Evolutionary conservation across 1,140 invertebrate species (phyloP), one percentile per base, ranked within the genome.

Genomic region (Drosophila pallidifrons): DNA sequence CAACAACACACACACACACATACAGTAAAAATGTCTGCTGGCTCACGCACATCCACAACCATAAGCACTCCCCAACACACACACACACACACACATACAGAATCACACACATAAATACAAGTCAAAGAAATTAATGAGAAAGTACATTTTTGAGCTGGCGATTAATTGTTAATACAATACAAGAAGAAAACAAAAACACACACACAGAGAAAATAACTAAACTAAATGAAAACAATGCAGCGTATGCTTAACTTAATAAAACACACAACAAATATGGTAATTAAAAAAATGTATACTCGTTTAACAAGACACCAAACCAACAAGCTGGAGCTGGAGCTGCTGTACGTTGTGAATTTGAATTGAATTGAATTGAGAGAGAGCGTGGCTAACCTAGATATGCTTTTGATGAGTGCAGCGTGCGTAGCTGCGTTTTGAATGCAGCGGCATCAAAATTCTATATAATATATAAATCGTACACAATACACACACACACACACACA

Each of bases 291-390:
- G 81, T 90, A 88, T 88, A 88, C 83, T 88, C 83, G 85, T 83
- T 87, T 83, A 85, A 83, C 85, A 86, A 88, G 77, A 83, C 85
- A 83, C 83, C 83, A 80, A 75, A 76, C 57, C 77, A 86, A 76
- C 58, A 51, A 57, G 74, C 67, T 46, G 51, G 47, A 52, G 67
- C 54, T 82, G 81, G 75, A 71, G 60, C 64, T 60, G 81, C 69
- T 69, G 61, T 64, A 60, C 49, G 72, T 82, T 64, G 75, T 61
- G 67, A 75, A 68, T 78, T 74, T 60, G 58, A 60, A 59, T 58
- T 67, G 35, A 38, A 38, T 38, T 38, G 67, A 66, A 65, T 58
- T 54, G 7, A 35, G 75, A 51, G 75, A 51, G 43, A 41, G 63
- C 63, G 75, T 58, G 69, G 46, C 64, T 58, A 71, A 71, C 35